Base-by-base conservation (phyloP, 37 sponge, comb jelly and placozoan genomes). In the Halichondria panicea region DNA sequence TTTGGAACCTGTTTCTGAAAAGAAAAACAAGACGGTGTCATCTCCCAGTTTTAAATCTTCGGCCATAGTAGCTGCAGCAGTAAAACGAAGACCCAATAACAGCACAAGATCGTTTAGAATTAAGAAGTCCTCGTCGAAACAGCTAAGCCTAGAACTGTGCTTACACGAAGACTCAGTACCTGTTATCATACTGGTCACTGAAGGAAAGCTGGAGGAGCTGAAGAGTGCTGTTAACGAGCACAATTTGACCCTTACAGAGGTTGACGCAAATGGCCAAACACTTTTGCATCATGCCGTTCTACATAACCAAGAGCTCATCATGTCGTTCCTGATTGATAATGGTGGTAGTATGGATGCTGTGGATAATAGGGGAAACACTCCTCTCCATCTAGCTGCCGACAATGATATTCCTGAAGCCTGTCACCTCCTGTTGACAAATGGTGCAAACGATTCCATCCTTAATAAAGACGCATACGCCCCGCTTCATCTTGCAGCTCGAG, bases 361-460 rank as follows among this genome's bases (percentile, higher is more conserved):
- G n/a, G 88, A 93, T 44, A 71, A 81, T 43, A 40, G 78, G 19
- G 93, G 93, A 11, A 60, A 92, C 66, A 89, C 70, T 36, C 76
- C 89, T 22, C 87, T 95, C n/a, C 96, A 95, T 57, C 5, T 85
- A 1, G 92, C 87, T 19, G 92, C 79, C 21, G 42, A 8, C 18
- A 81, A 76, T 53, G 86, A 89, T 22, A 83, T 77, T 27, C 44
- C 90, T 15, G 64, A 61, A 15, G 75, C 85, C 15, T 33, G 80
- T 13, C 44, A 75, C 36, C 57, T 85, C 28, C 85, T 96, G 24
- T 77, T 96, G 18, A 67, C 46, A 35, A 42, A 34, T 22, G 63
- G 66, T 25, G 88, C 86, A 22, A 62, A 87, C 58, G 81, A 79
- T 63, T 66, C 55, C 12, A 79, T 86, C 19, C 63, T 75, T 22